Evolutionary conservation across 1,140 invertebrate genomes (phyloP).

Genomic region (Diabrotica undecimpunctata): DNA sequence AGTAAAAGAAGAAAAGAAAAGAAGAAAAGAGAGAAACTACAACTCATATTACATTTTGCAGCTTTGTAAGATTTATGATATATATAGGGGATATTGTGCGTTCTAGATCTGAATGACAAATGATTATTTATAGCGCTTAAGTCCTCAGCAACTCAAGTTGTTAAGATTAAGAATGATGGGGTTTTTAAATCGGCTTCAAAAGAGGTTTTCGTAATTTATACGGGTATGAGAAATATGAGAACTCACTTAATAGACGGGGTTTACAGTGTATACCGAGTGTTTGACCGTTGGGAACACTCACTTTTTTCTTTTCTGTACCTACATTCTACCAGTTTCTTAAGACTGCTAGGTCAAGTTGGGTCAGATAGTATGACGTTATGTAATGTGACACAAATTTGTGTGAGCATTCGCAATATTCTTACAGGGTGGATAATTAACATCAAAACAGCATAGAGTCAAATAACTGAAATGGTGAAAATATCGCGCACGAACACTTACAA

Average conservation of each 20-base stretch:
- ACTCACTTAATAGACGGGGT: conserved; percentile 11
- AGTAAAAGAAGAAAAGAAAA: conserved; percentile 27
- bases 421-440: no score
- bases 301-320: neutral
- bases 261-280: neutral
- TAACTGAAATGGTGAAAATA: no score
- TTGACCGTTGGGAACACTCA: neutral
- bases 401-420: no score
- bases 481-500: no score
- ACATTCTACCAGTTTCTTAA: neutral
- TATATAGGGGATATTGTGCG: conserved; percentile 39
- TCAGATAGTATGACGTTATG: neutral
- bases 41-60: conserved; percentile 44
- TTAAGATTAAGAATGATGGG: conserved; percentile 28
- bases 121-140: conserved; percentile 36
- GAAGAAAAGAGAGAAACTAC: conserved; percentile 34
- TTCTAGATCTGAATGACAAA: conserved; percentile 38
- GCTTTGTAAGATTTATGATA: conserved; percentile 39
- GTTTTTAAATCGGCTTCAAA: conserved; percentile 12
- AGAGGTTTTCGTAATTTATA: conserved; percentile 12
- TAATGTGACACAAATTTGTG: neutral
- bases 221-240: conserved; percentile 14
- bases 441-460: no score
- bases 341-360: neutral
- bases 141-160: conserved; percentile 30